These are phyloP conservation scores for Aleadryas rufinucha DNA, from an alignment of 2,113 vertebrate species.

Conservation along the genomic window DNA sequence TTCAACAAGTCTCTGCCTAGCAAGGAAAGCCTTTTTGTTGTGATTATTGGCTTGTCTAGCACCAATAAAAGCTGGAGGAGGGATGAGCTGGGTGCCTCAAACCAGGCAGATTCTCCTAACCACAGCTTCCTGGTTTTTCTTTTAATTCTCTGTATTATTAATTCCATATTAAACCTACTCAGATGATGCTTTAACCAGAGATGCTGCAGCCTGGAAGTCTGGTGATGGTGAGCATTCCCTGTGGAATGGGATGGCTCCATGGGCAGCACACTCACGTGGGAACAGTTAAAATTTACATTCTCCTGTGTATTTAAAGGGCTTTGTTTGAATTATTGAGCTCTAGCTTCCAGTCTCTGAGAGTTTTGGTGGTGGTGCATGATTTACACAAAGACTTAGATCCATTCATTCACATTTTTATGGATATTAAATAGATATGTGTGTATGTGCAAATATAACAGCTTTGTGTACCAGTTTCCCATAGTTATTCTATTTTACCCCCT, in stretches of 20 bases:
- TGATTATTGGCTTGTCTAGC: background rate
- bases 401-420: background rate
- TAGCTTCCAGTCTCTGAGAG: background rate
- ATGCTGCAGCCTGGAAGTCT: background rate
- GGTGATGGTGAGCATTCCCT: background rate
- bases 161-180: background rate
- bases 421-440: background rate
- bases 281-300: background rate
- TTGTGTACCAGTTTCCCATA: background rate
- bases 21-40: background rate
- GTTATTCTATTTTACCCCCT: rapidly evolving
- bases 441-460: background rate
- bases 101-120: background rate
- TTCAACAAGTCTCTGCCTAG: background rate
- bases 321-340: background rate
- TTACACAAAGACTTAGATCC: background rate
- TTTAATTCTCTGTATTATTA: background rate
- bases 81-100: background rate
- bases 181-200: background rate
- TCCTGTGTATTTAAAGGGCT: background rate
- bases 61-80: background rate
- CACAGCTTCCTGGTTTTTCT: background rate
- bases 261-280: background rate
- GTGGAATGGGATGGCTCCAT: background rate
- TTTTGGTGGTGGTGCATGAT: background rate